Conservation (phyloP, 2,888 invertebrate genomes). For the Cistogaster globosa region DNA sequence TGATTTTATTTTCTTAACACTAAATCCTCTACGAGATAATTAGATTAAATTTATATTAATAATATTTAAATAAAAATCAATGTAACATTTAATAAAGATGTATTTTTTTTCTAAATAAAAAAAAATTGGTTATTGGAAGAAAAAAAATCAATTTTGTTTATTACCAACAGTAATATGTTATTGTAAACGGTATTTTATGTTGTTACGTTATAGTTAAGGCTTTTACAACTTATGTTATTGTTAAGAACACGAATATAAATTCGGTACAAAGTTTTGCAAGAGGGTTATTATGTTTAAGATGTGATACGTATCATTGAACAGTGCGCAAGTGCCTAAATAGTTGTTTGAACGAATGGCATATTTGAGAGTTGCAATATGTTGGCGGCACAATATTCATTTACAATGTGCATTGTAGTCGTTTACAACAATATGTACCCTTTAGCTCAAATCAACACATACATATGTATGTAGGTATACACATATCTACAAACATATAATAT, state of each 20-base stretch:
- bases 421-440: constrained; percentile 30
- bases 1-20: constrained; percentile 35
- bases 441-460: neutral
- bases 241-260: constrained; percentile 17
- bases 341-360: constrained; percentile 29
- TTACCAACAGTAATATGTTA: neutral
- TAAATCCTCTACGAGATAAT: constrained; percentile 22
- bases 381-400: constrained; percentile 61
- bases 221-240: constrained; percentile 32
- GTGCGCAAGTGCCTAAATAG: constrained; percentile 60
- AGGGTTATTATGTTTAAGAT: constrained; percentile 42
- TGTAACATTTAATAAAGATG: too few relatives aligned
- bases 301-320: constrained; percentile 15
- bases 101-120: too few relatives aligned
- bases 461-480: neutral
- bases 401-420: constrained; percentile 49
- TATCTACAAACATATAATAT: too few relatives aligned
- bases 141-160: constrained; percentile 4
- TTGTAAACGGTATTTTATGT: neutral
- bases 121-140: neutral
- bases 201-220: neutral
- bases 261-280: constrained; percentile 31
- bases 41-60: constrained; percentile 20
- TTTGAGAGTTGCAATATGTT: constrained; percentile 63
- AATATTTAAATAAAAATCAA: neutral